Percentiles rank a stretch among this genome's conserved stretches.
These are phyloP conservation scores for Valencia hispanica DNA, from an alignment of 2,797 vertebrate species.

Conservation along the genomic window DNA sequence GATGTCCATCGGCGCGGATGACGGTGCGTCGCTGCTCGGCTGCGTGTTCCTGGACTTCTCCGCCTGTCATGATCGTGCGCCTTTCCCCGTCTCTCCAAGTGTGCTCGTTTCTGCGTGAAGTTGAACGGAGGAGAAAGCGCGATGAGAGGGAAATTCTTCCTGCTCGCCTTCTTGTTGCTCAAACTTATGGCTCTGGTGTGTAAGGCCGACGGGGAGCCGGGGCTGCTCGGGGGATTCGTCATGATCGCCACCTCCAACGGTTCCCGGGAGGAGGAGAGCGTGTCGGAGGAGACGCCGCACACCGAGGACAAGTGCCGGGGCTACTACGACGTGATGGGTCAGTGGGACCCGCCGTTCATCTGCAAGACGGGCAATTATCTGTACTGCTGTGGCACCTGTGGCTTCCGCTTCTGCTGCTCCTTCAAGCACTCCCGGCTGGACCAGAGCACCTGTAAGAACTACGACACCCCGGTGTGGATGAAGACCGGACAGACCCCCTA, in stretches of 20 bases:
- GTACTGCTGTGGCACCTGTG: slow-evolving; percentile 99
- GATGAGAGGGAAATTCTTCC: slow-evolving; percentile 83
- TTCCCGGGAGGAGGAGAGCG: slow-evolving; percentile 85
- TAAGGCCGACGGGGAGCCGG: slow-evolving; percentile 92
- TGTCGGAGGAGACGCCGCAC: slow-evolving; percentile 87
- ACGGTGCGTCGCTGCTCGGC: slow-evolving; percentile 70
- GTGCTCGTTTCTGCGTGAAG: slow-evolving; percentile 64
- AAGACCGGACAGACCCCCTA: slow-evolving; percentile 90
- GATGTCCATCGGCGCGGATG: slow-evolving; percentile 69
- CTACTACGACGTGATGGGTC: slow-evolving; percentile 99
- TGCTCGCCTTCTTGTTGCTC: slow-evolving; percentile 91
- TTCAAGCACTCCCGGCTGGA: slow-evolving; percentile 92
- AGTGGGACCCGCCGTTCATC: slow-evolving; percentile 96
- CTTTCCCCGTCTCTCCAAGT: slow-evolving; percentile 51
- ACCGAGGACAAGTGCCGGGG: slow-evolving; percentile 92
- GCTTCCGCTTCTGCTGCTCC: slow-evolving; percentile 98
- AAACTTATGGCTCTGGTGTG: slow-evolving; percentile 93
- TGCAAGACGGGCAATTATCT: slow-evolving; percentile 95
- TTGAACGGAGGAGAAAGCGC: slow-evolving; percentile 66
- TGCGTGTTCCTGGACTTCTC: slow-evolving; percentile 74
- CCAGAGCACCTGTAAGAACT: slow-evolving; percentile 95
- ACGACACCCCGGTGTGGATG: slow-evolving; percentile 94
- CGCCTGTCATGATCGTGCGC: slow-evolving; percentile 66
- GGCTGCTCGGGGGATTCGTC: slow-evolving; percentile 90
- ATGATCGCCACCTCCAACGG: slow-evolving; percentile 93